Evolutionary conservation across 2,113 vertebrate species (phyloP).

Genomic region (Ophthalmolycus amberensis): DNA sequence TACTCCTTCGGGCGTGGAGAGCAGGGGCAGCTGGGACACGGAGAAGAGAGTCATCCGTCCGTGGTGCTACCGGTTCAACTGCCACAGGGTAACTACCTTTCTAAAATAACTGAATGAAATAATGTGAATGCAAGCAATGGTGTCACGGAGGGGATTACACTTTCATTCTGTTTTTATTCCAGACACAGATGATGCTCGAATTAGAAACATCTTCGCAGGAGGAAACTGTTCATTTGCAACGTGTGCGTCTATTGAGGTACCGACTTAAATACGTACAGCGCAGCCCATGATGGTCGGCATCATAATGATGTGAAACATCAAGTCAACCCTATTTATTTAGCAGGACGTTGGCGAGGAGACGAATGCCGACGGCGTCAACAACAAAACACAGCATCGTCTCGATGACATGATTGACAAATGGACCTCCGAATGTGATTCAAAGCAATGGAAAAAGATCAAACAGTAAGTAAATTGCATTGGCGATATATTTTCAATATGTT

Average conservation of each 20-base stretch:
- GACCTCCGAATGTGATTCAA: conserved; percentile 44
- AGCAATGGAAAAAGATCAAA: conserved; percentile 43
- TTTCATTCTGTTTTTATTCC: conserved; percentile 3
- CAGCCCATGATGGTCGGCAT: not conserved
- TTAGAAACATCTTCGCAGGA: conserved; percentile 70
- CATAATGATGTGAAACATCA: not conserved
- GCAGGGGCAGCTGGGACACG: conserved; percentile 68
- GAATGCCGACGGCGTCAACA: not conserved
- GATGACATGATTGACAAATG: conserved; percentile 59
- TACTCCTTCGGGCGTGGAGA: conserved; percentile 73
- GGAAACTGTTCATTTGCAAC: conserved; percentile 72
- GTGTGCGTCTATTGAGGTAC: conserved; percentile 54
- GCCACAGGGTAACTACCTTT: conserved; percentile 23
- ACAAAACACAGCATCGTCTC: not conserved
- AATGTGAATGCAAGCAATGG: not conserved
- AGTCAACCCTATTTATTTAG: not conserved
- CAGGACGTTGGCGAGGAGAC: conserved; percentile 16
- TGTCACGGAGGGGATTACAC: not conserved
- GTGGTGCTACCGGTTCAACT: conserved; percentile 65
- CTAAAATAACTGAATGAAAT: not conserved
- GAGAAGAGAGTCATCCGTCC: conserved; percentile 38
- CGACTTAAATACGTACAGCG: not conserved
- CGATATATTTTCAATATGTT: not conserved
- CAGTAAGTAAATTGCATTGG: conserved; percentile 28
- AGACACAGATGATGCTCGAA: conserved; percentile 28